Evolutionary conservation across 2,797 vertebrate genomes (phyloP).

Genomic region (Simalia tracyae): DNA sequence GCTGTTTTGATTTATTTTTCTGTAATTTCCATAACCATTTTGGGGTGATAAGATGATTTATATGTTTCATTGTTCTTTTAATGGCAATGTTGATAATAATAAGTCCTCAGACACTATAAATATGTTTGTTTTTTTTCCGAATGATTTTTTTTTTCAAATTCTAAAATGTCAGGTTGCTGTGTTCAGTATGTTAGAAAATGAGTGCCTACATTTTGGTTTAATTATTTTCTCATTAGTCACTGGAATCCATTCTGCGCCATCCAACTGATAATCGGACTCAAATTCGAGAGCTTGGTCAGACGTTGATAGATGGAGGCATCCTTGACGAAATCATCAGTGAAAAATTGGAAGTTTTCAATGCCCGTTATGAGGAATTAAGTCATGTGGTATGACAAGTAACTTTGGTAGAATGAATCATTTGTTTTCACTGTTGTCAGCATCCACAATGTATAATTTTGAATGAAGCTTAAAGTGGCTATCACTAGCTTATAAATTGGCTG

Average conservation of each 20-base stretch:
- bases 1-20: background rate
- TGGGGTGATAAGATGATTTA: background rate
- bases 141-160: background rate
- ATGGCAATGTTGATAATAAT: no score
- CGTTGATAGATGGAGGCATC: conserved; percentile 94
- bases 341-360: conserved; percentile 92
- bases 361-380: conserved; percentile 88
- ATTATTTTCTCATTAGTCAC: conserved; percentile 59
- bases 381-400: conserved; percentile 80
- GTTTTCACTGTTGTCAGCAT: background rate
- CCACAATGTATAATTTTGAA: background rate
- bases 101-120: background rate
- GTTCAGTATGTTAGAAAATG: background rate
- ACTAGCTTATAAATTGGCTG: background rate
- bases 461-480: conserved; percentile 2
- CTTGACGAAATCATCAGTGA: conserved; percentile 97
- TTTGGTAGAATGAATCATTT: conserved; percentile 16
- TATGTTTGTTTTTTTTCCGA: background rate
- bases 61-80: background rate
- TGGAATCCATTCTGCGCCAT: conserved; percentile 91
- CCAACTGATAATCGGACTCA: conserved; percentile 97
- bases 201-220: background rate
- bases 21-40: background rate
- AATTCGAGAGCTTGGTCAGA: conserved; percentile 96
- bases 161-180: background rate